These are phyloP conservation scores for Dasyurus viverrinus DNA, from an alignment of 2,113 vertebrate species.

Conservation along the genomic window DNA sequence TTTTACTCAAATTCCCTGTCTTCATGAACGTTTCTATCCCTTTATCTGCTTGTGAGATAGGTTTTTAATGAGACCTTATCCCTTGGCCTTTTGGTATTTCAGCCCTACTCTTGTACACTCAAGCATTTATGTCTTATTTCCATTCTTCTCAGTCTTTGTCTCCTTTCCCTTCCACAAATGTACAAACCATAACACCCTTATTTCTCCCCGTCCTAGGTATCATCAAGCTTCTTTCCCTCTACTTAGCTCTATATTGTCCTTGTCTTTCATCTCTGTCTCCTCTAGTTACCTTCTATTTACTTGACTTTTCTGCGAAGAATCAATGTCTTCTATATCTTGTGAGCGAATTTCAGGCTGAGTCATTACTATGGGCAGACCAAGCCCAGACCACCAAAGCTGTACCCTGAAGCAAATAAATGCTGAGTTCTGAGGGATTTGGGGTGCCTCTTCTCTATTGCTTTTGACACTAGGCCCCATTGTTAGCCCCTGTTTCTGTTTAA, in stretches of 20 bases:
- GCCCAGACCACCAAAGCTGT: not conserved
- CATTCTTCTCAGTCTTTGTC: not conserved
- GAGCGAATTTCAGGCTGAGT: not conserved
- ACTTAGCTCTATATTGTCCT: not conserved
- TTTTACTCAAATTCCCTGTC: not conserved
- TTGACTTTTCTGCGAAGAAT: not conserved
- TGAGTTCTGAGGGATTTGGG: not conserved
- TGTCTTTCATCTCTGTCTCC: not conserved
- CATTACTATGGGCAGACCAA: not conserved
- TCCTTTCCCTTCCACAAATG: not conserved
- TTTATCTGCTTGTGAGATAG: not conserved
- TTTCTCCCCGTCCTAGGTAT: not conserved
- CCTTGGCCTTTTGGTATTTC: not conserved
- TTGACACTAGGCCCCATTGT: not conserved
- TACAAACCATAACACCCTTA: not conserved
- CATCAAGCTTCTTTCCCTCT: not conserved
- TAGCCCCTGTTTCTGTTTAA: not conserved
- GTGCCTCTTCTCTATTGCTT: not conserved
- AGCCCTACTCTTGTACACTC: not conserved
- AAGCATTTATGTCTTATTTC: not conserved
- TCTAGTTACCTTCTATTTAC: not conserved
- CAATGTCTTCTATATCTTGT: not conserved
- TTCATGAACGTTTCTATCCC: not conserved
- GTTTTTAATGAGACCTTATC: not conserved
- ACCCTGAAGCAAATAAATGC: not conserved